Percentiles rank a stretch among this genome's conserved stretches.
These are phyloP conservation scores for Toxostoma redivivum DNA, from an alignment of 2,113 vertebrate genomes.

Conservation along the genomic window DNA sequence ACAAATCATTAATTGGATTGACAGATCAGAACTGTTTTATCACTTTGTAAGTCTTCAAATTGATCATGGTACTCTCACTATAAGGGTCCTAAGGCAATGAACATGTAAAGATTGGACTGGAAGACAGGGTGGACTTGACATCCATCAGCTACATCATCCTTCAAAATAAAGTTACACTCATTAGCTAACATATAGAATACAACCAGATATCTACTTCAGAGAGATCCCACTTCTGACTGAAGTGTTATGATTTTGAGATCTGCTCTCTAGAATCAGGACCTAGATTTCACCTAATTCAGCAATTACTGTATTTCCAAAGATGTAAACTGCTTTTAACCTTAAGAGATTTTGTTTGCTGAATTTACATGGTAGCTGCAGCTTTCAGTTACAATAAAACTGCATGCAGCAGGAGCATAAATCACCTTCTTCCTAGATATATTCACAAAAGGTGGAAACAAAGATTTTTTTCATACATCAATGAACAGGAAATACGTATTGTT, in stretches of 20 bases:
- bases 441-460: background rate
- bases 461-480: background rate
- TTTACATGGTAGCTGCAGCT: background rate
- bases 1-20: fast-evolving
- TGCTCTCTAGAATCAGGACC: background rate
- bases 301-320: background rate
- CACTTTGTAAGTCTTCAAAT: background rate
- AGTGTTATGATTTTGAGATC: background rate
- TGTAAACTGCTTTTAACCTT: background rate
- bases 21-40: background rate
- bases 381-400: background rate
- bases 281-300: background rate
- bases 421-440: background rate
- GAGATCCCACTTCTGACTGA: background rate
- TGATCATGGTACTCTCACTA: background rate
- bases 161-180: background rate
- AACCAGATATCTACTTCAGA: background rate
- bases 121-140: background rate
- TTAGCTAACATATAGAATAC: background rate
- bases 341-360: background rate
- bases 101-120: background rate
- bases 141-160: background rate
- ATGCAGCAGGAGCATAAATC: background rate
- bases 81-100: background rate
- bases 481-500: background rate